Base-by-base conservation (phyloP, 2,888 invertebrate genomes). In the Ichneumoninae sp. region DNA sequence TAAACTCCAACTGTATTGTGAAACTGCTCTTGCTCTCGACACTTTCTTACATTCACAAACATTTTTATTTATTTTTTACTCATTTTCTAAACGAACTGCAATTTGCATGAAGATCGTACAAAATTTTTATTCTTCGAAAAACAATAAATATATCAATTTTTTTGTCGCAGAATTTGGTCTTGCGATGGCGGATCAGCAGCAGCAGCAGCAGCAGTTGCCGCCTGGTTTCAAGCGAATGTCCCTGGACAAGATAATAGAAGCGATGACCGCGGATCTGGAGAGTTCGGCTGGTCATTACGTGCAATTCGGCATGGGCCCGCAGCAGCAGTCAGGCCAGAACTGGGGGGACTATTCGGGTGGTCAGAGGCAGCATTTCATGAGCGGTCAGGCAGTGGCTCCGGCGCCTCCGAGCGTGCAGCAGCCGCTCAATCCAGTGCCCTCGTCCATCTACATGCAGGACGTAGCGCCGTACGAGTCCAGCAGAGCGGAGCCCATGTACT, bases 211-310 rank as follows among this genome's bases (percentile, higher is more conserved):
- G 62, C 91, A 90, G 80, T 86, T 91, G 19, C 89, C 91, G 19
- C 86, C 91, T 26, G 91, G 90, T 50, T 90, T 91, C 69, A 92
- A 92, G 69, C 90, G 89, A 26, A 91, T 93, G 89, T 92, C 93
- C 3, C 85, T 95, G 88, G 95, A 95, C 88, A 95, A 95, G 90
- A 95, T 95, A 82, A 95, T 95, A 80, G 95, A 95, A 87, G 95
- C 95, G 87, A 95, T 95, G 94, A 95, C 95, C 50, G 94, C 95
- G 19, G 95, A 95, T 91, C 94, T 95, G 85, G 95, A 95, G 88
- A 95, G 93, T 90, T 93, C 94, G n/a, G 95, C 95, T 82, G 95
- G 95, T 30, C 95, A 95, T 88, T 95, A 95, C 89, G 94, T 94
- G 60, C 95, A 95, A 82, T 94, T 95, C 83, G 95, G 95, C 3